Percentiles rank a stretch among this genome's conserved stretches.
Evolutionary conservation across 2,113 vertebrate species (phyloP).

Genomic region (Brachirus orientalis): DNA sequence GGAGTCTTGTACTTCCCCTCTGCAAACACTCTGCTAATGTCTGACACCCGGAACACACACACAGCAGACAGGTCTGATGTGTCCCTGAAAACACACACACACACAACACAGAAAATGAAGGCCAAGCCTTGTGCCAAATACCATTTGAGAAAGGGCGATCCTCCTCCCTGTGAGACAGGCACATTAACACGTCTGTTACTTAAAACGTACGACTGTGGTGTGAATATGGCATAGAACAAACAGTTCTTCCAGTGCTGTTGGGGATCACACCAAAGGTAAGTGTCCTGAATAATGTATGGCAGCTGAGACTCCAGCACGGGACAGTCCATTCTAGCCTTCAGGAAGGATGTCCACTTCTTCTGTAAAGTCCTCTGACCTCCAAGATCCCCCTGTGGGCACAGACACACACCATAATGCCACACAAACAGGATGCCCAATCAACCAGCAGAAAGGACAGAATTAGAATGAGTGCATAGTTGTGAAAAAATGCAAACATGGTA

Average conservation of each 20-base stretch:
- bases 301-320: constrained; percentile 76
- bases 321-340: constrained; percentile 83
- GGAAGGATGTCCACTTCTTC: constrained; percentile 84
- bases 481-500: background rate
- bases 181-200: constrained; percentile 8
- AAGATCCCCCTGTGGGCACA: constrained; percentile 76
- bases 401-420: background rate
- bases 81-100: constrained; percentile 67
- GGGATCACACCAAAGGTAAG: constrained; percentile 78
- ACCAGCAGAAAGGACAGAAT: too few species aligned
- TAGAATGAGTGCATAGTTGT: too few species aligned
- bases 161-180: constrained; percentile 5
- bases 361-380: constrained; percentile 82
- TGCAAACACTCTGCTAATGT: constrained; percentile 77
- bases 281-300: constrained; percentile 81
- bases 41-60: constrained; percentile 72
- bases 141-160: constrained; percentile 1
- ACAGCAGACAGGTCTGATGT: constrained; percentile 77
- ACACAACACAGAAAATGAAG: constrained; percentile 23
- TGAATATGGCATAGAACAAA: constrained; percentile 83
- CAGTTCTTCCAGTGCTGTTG: constrained; percentile 70
- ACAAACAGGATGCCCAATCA: constrained; percentile 2
- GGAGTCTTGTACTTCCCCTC: constrained; percentile 81
- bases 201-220: constrained; percentile 79
- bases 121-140: constrained; percentile 11